Conservation (phyloP, 2,888 invertebrate species). For the Andrena bucephala region DNA sequence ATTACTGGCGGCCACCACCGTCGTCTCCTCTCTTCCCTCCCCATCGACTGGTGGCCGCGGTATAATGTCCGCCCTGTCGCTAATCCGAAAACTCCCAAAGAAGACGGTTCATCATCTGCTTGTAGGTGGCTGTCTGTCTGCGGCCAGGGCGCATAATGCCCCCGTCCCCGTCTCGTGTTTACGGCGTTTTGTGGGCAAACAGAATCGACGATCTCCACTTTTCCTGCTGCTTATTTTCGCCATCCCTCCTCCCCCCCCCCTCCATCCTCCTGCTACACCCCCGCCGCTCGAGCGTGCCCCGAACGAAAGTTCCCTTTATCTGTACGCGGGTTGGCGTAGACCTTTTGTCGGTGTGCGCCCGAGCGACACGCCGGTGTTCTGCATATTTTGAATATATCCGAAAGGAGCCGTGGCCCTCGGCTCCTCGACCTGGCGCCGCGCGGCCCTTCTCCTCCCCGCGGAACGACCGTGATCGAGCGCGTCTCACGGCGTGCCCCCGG, state of each 20-base stretch:
- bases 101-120: conserved; percentile 77
- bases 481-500: conserved; percentile 33
- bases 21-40: conserved; percentile 44
- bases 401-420: conserved; percentile 47
- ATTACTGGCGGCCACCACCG: conserved; percentile 76
- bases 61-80: conserved; percentile 62
- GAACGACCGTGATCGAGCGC: conserved; percentile 61
- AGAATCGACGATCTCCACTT: conserved; percentile 68
- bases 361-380: conserved; percentile 64
- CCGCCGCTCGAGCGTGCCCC: conserved; percentile 8
- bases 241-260: neutral
- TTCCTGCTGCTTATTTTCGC: conserved; percentile 50
- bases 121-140: conserved; percentile 67
- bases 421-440: conserved; percentile 39
- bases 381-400: conserved; percentile 73
- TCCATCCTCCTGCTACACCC: conserved; percentile 26
- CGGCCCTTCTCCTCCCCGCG: conserved; percentile 23
- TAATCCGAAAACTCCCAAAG: conserved; percentile 60
- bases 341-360: conserved; percentile 66
- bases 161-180: conserved; percentile 60
- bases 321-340: conserved; percentile 56
- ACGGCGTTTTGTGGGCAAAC: conserved; percentile 76
- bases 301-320: conserved; percentile 54
- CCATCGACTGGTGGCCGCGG: conserved; percentile 10
- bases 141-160: conserved; percentile 59